Conservation (phyloP, 2,113 vertebrate genomes). For the Macquaria australasica region DNA sequence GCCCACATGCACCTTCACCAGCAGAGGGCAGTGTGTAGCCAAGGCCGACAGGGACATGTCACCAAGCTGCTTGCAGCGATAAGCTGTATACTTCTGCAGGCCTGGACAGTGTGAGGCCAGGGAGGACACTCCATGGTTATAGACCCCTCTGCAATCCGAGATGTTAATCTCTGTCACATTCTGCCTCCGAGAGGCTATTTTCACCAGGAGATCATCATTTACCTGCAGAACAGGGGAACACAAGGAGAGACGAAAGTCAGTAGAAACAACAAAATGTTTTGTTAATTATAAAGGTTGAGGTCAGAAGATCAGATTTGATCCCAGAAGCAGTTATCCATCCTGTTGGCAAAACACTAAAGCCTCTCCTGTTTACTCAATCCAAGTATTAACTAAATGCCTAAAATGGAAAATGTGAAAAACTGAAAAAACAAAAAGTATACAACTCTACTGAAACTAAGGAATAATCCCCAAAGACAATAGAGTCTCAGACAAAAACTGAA, state of each 20-base stretch:
- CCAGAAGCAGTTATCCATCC: not conserved
- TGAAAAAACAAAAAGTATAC: not conserved
- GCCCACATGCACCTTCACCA: constrained; percentile 96
- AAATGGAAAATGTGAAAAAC: not conserved
- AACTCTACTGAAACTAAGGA: not conserved
- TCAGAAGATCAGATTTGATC: not conserved
- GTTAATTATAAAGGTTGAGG: not conserved
- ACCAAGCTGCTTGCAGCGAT: constrained; percentile 97
- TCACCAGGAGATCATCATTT: constrained; percentile 94
- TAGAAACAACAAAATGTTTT: not conserved
- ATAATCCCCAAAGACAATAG: not conserved
- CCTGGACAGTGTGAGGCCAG: constrained; percentile 94
- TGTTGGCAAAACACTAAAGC: not conserved
- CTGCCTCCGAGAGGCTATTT: constrained; percentile 95
- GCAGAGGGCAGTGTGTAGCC: constrained; percentile 92
- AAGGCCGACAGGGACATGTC: constrained; percentile 92
- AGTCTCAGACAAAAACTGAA: not conserved
- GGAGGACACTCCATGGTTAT: constrained; percentile 92
- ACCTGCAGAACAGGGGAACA: constrained; percentile 81
- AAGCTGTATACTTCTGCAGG: constrained; percentile 94
- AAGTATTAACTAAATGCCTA: not conserved
- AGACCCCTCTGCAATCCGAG: constrained; percentile 96
- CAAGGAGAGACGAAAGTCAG: not conserved
- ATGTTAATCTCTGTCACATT: constrained; percentile 98
- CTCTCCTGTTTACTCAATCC: not conserved